Evolutionary conservation across 2,113 vertebrate genomes (phyloP), one percentile per base, ranked within the genome.

Genomic region (Actenoides hombroni): DNA sequence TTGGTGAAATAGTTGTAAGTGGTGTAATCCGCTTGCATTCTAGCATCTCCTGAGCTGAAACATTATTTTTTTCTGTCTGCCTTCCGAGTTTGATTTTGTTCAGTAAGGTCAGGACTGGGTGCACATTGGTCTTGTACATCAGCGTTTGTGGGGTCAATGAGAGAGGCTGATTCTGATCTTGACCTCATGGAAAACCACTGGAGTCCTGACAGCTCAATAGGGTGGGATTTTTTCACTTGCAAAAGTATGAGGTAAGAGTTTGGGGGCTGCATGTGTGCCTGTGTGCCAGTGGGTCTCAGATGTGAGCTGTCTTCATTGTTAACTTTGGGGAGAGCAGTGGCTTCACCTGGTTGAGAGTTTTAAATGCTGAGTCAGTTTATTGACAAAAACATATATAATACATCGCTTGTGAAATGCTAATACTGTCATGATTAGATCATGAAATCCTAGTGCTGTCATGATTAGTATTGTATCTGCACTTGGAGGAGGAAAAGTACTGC

Each of bases 301-400:
- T 65, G 49, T 97, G 91, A 96, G 91, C 81, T 96, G 88, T 96
- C 86, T 92, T 80, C 83, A 5, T 73, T 78, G 92, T 64, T 88
- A 86, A 93, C 79, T 92, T 90, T 44, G 48, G 64, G 73, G 78
- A 93, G 79, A 94, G 64, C 90, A 92, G 75, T 81, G 86, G 74
- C 65, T 86, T 96, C 90, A 79, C 96, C 90, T 86, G 61, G 77
- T 68, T 5, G n/a, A 83, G 88, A 93, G 77, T 91, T 94, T 79
- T 90, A 85, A 96, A 92, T 73, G 86, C 90, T 95, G 94, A 96
- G 83, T 89, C 94, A 87, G 86, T 92, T 96, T 94, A 96, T 96
- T 95, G 75, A 95, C 83, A 91, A 95, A 93, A 95, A 25, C 48
- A 65, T 79, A 39, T 6, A 91, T 65, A 87, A 93, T 65, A 42